Conservation (phyloP, 2,113 vertebrate species). For the Oriolus oriolus region DNA sequence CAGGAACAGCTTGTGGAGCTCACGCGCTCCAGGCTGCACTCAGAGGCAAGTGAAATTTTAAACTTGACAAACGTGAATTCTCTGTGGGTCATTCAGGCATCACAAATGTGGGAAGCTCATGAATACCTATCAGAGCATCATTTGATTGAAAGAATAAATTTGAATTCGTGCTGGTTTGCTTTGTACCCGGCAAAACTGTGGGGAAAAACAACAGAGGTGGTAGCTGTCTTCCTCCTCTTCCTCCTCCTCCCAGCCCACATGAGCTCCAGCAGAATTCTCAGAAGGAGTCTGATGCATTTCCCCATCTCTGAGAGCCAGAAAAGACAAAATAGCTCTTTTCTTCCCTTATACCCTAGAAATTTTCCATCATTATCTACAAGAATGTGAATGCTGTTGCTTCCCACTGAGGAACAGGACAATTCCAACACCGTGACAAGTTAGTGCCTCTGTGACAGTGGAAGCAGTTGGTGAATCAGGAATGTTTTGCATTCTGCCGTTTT, state of each 20-base stretch:
- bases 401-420: neutral
- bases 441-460: neutral
- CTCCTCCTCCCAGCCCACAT: neutral
- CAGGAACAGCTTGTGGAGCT: neutral
- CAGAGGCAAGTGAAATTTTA: neutral
- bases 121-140: neutral
- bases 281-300: neutral
- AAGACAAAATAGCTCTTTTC: neutral
- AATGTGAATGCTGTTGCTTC: neutral
- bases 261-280: neutral
- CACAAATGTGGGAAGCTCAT: neutral
- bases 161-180: neutral
- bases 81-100: neutral
- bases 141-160: neutral
- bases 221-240: neutral
- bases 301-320: neutral
- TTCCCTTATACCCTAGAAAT: neutral
- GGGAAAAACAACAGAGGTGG: neutral
- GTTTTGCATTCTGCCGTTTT: neutral
- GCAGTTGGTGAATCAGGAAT: neutral
- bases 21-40: neutral
- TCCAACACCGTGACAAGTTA: neutral
- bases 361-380: neutral
- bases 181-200: neutral
- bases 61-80: neutral